Conservation (phyloP, 2,113 vertebrate genomes). For the Periophthalmus modestus region DNA sequence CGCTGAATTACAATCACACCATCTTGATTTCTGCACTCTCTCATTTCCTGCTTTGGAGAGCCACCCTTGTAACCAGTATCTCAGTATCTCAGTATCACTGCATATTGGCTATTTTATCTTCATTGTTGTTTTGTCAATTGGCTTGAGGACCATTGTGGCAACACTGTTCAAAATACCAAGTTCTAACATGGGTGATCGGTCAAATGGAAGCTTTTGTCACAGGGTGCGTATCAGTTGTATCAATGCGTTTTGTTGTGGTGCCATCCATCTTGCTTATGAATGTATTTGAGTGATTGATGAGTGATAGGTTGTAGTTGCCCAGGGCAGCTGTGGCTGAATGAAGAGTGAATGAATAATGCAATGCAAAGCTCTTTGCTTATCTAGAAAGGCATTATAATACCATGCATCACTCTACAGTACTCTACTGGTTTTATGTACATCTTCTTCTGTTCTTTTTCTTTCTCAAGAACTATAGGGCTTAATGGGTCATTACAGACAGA, state of each 20-base stretch:
- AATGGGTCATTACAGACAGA: neutral
- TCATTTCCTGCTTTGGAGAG: conserved; percentile 25
- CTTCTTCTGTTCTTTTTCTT: neutral
- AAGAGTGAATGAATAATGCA: neutral
- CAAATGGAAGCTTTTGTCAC: neutral
- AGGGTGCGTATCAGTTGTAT: neutral
- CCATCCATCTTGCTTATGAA: neutral
- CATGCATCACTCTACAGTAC: neutral
- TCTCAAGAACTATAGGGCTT: neutral
- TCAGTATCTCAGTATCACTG: neutral
- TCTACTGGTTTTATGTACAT: neutral
- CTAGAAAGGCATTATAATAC: neutral
- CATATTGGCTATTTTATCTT: neutral
- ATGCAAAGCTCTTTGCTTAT: neutral
- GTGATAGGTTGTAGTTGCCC: too few species aligned
- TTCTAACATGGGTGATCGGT: neutral
- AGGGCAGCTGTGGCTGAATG: neutral
- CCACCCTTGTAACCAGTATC: neutral
- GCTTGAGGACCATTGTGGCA: neutral
- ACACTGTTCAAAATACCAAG: too few species aligned
- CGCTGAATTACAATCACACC: conserved; percentile 47
- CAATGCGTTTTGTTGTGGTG: neutral
- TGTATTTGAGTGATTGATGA: neutral
- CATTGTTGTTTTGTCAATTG: neutral
- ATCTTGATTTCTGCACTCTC: conserved; percentile 38